These are phyloP conservation scores for Isoperla grammatica DNA, from an alignment of 2,888 invertebrate species.

Conservation along the genomic window DNA sequence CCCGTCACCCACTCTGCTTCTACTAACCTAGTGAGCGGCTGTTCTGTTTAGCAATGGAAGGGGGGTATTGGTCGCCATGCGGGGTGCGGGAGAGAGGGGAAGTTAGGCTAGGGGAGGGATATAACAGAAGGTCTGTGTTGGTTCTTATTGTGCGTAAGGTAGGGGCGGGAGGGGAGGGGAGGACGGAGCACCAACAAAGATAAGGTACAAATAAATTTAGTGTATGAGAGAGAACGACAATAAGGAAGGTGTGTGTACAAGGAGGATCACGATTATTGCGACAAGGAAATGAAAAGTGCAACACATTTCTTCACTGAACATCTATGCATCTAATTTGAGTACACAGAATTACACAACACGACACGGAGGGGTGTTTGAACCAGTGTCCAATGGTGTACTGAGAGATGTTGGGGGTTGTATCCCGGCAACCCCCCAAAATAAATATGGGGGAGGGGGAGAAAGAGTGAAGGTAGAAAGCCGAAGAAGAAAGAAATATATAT, in stretches of 20 bases:
- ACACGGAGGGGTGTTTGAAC: too few species aligned
- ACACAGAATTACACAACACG: too few species aligned
- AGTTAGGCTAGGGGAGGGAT: slow-evolving; percentile 10
- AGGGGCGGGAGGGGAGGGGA: slow-evolving; percentile 15
- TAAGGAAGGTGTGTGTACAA: slow-evolving; percentile 8
- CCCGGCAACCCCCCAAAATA: not conserved
- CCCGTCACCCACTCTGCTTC: not conserved
- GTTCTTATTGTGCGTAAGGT: slow-evolving; percentile 21
- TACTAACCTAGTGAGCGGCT: slow-evolving; percentile 10
- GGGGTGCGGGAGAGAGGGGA: slow-evolving; percentile 7
- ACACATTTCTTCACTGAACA: too few species aligned
- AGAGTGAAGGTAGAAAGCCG: too few species aligned
- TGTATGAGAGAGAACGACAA: not conserved
- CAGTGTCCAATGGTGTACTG: not conserved
- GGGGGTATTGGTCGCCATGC: slow-evolving; percentile 8
- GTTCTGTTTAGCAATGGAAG: slow-evolving; percentile 5
- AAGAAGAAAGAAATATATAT: too few species aligned
- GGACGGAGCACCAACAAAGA: slow-evolving; percentile 14
- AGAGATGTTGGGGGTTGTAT: not conserved
- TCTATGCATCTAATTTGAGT: too few species aligned
- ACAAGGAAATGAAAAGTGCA: not conserved
- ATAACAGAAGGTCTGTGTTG: slow-evolving; percentile 28
- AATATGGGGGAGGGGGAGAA: not conserved
- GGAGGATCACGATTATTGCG: slow-evolving; percentile 1
- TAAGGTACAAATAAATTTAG: slow-evolving; percentile 13